phyloP scores from a whole-genome alignment of 2,888 invertebrate genomes.

The Pristionchus exspectatus region DNA sequence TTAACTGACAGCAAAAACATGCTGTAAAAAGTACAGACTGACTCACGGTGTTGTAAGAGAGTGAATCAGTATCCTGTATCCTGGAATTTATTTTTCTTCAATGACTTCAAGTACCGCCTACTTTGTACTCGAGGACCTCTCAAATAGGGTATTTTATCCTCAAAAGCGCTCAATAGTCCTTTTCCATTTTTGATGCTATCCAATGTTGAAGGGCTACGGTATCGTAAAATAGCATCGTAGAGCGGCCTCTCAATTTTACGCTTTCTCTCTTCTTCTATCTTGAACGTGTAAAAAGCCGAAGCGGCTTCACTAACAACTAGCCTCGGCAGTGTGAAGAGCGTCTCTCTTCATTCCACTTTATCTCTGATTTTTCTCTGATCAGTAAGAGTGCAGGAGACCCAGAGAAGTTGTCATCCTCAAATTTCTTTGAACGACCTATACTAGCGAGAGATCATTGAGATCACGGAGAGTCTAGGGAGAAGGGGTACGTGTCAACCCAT shows the following conservation, averaged over 20 bases:
- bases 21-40: constrained; percentile 26
- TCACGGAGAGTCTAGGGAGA: neutral
- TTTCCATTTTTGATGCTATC: neutral
- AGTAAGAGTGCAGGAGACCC: neutral
- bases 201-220: neutral
- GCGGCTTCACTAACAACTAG: neutral
- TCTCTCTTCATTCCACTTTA: neutral
- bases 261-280: neutral
- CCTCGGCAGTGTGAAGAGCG: neutral
- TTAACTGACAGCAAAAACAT: constrained; percentile 24
- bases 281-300: neutral
- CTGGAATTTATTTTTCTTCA: neutral
- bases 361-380: neutral
- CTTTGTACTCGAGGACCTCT: neutral
- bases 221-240: constrained; percentile 7
- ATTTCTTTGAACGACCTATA: neutral
- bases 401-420: neutral
- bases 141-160: neutral
- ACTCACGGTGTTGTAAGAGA: neutral
- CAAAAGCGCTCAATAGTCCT: neutral
- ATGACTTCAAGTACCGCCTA: neutral
- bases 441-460: neutral
- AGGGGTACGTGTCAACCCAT: neutral
- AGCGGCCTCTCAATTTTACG: neutral
- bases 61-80: constrained; percentile 16